These are phyloP conservation scores for Spodoptera littoralis DNA, from an alignment of 2,888 invertebrate genomes.

Conservation along the genomic window DNA sequence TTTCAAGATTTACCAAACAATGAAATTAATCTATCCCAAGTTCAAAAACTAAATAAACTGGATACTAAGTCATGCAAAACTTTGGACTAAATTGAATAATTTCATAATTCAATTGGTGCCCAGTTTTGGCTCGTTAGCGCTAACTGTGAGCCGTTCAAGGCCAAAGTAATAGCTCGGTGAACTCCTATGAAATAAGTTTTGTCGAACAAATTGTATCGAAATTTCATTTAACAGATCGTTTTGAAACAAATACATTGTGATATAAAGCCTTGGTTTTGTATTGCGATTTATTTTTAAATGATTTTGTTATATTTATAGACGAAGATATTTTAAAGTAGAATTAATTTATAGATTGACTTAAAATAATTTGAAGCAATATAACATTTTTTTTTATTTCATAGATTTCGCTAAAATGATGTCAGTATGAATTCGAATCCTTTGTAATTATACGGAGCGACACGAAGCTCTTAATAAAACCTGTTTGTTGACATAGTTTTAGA, in stretches of 20 bases:
- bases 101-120: slow-evolving; percentile 51
- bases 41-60: slow-evolving; percentile 45
- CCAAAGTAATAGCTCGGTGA: slow-evolving; percentile 35
- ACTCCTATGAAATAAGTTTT: slow-evolving; percentile 45
- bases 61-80: slow-evolving; percentile 41
- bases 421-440: too few relatives aligned
- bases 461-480: too few relatives aligned
- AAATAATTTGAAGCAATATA: too few relatives aligned
- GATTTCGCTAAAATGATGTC: too few relatives aligned
- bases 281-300: slow-evolving; percentile 8
- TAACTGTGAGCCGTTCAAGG: slow-evolving; percentile 49
- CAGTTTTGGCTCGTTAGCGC: slow-evolving; percentile 46
- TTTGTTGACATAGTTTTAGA: too few relatives aligned
- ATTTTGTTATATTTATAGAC: slow-evolving; percentile 16
- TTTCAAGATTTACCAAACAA: slow-evolving; percentile 29
- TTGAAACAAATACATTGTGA: slow-evolving; percentile 15
- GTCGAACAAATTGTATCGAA: slow-evolving; percentile 37
- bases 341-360: too few relatives aligned
- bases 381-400: too few relatives aligned
- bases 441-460: too few relatives aligned
- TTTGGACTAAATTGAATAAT: slow-evolving; percentile 51
- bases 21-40: slow-evolving; percentile 40
- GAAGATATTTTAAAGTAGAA: too few relatives aligned
- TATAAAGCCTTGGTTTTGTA: slow-evolving; percentile 2
- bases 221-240: slow-evolving; percentile 37